Base-by-base conservation (phyloP, 2,797 vertebrate genomes). In the Mormyrus hasselquistii region DNA sequence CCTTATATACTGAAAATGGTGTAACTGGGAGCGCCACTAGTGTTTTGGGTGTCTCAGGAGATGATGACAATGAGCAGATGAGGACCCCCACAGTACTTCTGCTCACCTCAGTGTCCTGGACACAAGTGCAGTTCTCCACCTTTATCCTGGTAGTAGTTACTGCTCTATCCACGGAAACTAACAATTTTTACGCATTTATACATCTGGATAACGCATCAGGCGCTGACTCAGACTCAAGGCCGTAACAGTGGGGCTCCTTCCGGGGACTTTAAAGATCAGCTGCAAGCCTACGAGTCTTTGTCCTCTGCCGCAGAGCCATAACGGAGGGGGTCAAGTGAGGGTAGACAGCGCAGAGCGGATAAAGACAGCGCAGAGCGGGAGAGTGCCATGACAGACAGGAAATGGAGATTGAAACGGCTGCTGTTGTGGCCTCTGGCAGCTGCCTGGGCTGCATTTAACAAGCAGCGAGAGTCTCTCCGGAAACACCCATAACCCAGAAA, bases 401-500 rank as follows among this genome's bases (percentile, higher is more conserved):
- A 87, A 62, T 22, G 86, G 86, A 41, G 34, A 44, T 65, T 22
- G 57, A 87, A 87, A 87, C 16, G 86, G 55, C 86, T 65, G 86
- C 86, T 87, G 85, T 41, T 87, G 85, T 41, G 85, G 52, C 85
- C 50, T 59, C 85, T 41, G 57, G 41, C 86, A 87, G 57, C 86
- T 87, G 57, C 55, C 59, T 44, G 86, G 38, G 41, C 38, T 49
- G 57, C 16, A 44, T 38, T 87, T 87, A 87, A 87, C 86, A 87
- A 87, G 86, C 86, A 65, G 12, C n/a, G 38, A 59, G 57, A 87
- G 86, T 87, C 86, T 87, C 52, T 44, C 86, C 38, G 86, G 86
- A 87, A 87, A 87, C 86, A 87, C 38, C 52, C 50, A 87, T 65
- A 87, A 49, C 55, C 86, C 55, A 65, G 86, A 69, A 87, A 65